Base-by-base conservation (phyloP, 2,888 invertebrate genomes). In the Andrena fulva region DNA sequence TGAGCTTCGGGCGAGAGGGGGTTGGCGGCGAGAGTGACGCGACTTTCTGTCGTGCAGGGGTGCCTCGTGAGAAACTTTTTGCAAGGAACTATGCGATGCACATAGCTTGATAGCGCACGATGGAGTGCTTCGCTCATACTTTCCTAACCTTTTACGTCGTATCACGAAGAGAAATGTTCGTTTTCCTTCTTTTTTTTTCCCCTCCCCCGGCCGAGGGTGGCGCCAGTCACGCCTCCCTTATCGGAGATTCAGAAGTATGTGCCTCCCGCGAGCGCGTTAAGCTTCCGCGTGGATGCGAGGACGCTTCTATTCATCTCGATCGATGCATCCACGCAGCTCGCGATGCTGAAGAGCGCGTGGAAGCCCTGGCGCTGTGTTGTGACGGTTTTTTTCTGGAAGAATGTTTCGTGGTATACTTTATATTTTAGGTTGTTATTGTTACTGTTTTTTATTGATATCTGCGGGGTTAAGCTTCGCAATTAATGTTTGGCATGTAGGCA, bases 101-200 rank as follows among this genome's bases (percentile, higher is more conserved):
- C 75, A 77, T 69, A 69, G 48, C 33, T 74, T 68, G 86, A 87
- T 87, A 87, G 64, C 82, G 85, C 24, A 27, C 67, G 80, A 87
- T 84, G 77, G 66, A 83, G 76, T 77, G 77, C 72, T 67, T 71
- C 74, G 67, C 88, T 89, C 90, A 89, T 88, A 87, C 86, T 84
- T 85, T 89, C 87, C 79, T 85, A 85, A 81, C 86, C 80, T 83
- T 85, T 87, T 85, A 87, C 88, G 87, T 50, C 77, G 80, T 85
- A 83, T 85, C 84, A 64, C 77, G 80, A 79, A 81, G 79, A 87
- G 86, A 87, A 90, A 90, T 88, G 89, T 86, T 85, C 85, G 67
- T 64, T 80, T 80, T 68, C 20, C 54, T 54, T 20, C 54, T 7
- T 52, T 54, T 54, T 52, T 48, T 48, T 54, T 54, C 2, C 54